These are phyloP conservation scores for Salvator merianae DNA, from an alignment of 2,113 vertebrate species.

Conservation along the genomic window DNA sequence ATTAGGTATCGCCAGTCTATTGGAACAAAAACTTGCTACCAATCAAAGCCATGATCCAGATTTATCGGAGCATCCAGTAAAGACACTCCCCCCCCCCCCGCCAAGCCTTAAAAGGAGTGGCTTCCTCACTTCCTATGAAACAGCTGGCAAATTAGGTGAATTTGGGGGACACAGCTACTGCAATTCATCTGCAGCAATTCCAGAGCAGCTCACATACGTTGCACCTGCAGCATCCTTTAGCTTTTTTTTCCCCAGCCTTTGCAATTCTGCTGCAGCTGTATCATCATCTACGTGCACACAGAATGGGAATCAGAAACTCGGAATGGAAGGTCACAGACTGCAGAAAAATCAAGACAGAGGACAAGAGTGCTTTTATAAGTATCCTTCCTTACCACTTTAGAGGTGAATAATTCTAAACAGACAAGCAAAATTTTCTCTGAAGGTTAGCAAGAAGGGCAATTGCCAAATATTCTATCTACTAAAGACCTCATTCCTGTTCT, in stretches of 20 bases:
- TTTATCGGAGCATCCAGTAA: conserved; percentile 37
- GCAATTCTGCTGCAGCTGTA: conserved; percentile 21
- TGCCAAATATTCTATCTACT: background rate
- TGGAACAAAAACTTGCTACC: conserved; percentile 21
- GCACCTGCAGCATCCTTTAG: conserved; percentile 7
- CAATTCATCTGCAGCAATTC: conserved; percentile 33
- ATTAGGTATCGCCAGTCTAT: background rate
- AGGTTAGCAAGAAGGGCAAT: background rate
- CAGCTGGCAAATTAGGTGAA: background rate
- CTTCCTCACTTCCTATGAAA: background rate
- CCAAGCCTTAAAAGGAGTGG: background rate
- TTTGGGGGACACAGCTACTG: background rate
- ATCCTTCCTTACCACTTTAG: conserved; percentile 6
- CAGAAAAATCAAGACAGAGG: conserved; percentile 9
- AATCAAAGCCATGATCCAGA: conserved; percentile 50
- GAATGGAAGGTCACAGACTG: conserved; percentile 10
- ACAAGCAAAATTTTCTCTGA: background rate
- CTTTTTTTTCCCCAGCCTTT: background rate
- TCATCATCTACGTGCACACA: conserved; percentile 25
- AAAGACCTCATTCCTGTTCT: background rate
- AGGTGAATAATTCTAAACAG: conserved; percentile 13
- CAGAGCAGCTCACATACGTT: background rate
- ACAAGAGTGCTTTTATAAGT: background rate
- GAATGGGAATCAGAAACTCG: conserved; percentile 45
- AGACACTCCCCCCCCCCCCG: conserved; percentile 13